These are phyloP conservation scores for Thymelicus sylvestris DNA, from an alignment of 2,888 invertebrate genomes.

Conservation along the genomic window DNA sequence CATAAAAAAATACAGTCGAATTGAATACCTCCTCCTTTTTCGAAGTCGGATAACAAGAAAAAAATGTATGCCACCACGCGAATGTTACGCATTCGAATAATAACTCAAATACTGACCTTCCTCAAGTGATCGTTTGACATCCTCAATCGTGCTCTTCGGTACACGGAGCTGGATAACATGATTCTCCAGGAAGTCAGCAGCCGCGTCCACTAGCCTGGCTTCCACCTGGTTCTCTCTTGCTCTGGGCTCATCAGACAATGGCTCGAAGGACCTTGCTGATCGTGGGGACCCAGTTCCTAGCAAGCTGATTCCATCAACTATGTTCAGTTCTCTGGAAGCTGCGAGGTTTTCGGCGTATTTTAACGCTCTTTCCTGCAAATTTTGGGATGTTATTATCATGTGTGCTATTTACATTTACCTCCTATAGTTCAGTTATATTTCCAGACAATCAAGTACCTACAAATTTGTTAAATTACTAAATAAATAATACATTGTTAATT, in stretches of 20 bases:
- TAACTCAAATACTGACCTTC: conserved; percentile 87
- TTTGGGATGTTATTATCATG: not conserved
- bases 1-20: too few relatives aligned
- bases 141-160: conserved; percentile 89
- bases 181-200: conserved; percentile 90
- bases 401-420: too few relatives aligned
- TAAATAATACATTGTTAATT: too few relatives aligned
- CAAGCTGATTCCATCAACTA: conserved; percentile 86
- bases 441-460: too few relatives aligned
- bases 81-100: not conserved
- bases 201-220: conserved; percentile 88
- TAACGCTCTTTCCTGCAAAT: conserved; percentile 87
- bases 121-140: conserved; percentile 90
- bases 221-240: conserved; percentile 91
- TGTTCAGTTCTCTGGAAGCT: conserved; percentile 80
- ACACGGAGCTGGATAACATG: conserved; percentile 93
- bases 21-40: too few relatives aligned
- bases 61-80: too few relatives aligned
- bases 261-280: conserved; percentile 85
- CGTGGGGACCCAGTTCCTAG: conserved; percentile 79
- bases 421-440: too few relatives aligned
- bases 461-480: too few relatives aligned
- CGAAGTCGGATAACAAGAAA: too few relatives aligned
- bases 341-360: conserved; percentile 86
- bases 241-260: conserved; percentile 88